A percentile compares a stretch with the other conserved stretches of the same genome.
Evolutionary conservation across 2,113 vertebrate genomes (phyloP).

Genomic region (Hemiprocne comata): DNA sequence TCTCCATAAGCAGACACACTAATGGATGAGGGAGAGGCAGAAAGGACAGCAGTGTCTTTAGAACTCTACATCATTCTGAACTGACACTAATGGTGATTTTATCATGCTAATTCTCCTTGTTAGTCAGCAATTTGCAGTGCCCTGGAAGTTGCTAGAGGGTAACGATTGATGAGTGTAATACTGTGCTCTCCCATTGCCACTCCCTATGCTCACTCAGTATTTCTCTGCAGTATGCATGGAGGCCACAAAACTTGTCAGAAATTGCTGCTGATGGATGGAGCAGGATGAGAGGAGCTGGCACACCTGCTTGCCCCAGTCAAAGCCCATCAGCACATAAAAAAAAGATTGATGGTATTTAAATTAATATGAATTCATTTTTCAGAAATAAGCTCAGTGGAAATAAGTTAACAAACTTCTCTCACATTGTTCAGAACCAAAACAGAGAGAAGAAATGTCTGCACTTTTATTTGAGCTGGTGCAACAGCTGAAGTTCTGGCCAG

Average conservation of each 20-base stretch:
- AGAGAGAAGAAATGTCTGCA: background rate
- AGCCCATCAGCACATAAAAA: conserved; percentile 61
- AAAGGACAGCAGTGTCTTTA: conserved; percentile 21
- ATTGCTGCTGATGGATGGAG: conserved; percentile 57
- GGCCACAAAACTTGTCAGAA: conserved; percentile 61
- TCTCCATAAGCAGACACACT: background rate
- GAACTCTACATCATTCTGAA: conserved; percentile 50
- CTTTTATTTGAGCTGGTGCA: background rate
- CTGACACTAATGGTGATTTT: conserved; percentile 74
- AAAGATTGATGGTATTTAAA: conserved; percentile 68
- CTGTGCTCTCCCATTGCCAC: conserved; percentile 50
- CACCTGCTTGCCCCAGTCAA: conserved; percentile 70
- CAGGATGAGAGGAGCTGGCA: conserved; percentile 24
- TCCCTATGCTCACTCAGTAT: conserved; percentile 60
- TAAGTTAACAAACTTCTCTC: background rate
- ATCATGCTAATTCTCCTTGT: conserved; percentile 72
- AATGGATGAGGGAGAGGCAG: conserved; percentile 8
- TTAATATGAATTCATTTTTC: conserved; percentile 41
- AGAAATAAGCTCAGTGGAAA: background rate
- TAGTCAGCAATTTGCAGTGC: conserved; percentile 68
- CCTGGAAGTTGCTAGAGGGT: conserved; percentile 57
- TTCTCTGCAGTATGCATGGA: background rate
- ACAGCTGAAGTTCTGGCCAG: background rate
- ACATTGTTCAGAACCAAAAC: background rate
- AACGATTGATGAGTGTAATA: conserved; percentile 71